phyloP scores from a whole-genome alignment of 2,113 vertebrate species.

The Illadopsis cleaveri region DNA sequence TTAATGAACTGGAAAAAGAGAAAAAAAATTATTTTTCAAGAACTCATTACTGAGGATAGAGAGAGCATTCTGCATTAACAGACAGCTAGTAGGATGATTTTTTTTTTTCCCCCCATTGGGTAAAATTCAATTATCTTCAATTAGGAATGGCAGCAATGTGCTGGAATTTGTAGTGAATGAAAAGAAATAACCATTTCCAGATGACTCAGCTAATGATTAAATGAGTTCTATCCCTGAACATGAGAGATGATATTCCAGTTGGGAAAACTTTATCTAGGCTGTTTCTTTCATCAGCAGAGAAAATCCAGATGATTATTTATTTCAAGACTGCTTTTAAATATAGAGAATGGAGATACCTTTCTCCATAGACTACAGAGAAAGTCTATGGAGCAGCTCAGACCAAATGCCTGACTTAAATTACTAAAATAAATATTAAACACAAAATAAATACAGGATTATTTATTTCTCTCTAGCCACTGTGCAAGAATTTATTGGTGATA shows the following conservation, averaged over 20 bases:
- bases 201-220: neutral
- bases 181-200: neutral
- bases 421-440: neutral
- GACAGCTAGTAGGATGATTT: neutral
- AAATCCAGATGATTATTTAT: neutral
- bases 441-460: neutral
- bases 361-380: neutral
- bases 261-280: neutral
- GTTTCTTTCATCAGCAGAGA: neutral
- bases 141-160: neutral
- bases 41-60: neutral
- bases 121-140: neutral
- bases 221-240: neutral
- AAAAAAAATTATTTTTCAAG: neutral
- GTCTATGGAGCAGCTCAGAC: neutral
- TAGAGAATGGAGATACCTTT: neutral
- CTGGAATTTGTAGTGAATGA: neutral
- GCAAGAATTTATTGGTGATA: neutral
- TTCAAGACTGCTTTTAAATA: neutral
- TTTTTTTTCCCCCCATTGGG: neutral
- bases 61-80: neutral
- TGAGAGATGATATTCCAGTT: neutral
- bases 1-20: neutral
- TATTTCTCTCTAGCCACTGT: neutral
- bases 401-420: neutral